A percentile compares a stretch with the other conserved stretches of the same genome.
phyloP scores from a whole-genome alignment of 2,113 vertebrate species.

The Myodes glareolus region DNA sequence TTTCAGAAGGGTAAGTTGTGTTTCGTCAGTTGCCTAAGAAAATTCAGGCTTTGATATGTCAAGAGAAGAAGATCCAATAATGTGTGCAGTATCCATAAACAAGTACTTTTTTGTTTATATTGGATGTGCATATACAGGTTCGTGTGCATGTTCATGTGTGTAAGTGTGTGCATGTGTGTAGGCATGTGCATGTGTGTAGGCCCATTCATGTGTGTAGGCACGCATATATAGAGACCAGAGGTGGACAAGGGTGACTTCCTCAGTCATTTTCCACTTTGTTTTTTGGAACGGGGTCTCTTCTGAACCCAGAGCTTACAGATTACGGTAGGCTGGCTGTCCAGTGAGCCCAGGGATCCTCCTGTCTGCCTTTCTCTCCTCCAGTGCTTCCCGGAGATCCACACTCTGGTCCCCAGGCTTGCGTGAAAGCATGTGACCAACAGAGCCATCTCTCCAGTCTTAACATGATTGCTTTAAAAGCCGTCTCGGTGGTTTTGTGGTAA shows the following conservation, averaged over 20 bases:
- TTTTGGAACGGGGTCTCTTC: background rate
- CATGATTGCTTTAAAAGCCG: constrained; percentile 19
- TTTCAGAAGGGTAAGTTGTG: background rate
- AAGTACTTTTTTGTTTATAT: background rate
- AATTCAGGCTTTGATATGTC: background rate
- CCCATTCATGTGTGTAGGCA: no score
- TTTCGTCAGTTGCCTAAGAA: constrained; percentile 23
- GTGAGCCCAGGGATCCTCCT: background rate
- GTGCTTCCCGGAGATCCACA: background rate
- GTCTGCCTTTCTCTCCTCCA: no score
- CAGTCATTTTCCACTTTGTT: background rate
- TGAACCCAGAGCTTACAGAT: background rate
- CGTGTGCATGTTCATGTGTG: no score
- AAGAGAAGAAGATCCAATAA: constrained; percentile 7
- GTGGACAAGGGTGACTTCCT: background rate
- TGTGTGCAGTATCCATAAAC: background rate
- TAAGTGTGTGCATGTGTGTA: background rate
- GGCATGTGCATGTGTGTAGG: no score
- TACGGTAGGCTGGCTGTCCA: background rate
- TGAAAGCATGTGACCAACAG: background rate
- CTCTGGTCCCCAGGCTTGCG: background rate
- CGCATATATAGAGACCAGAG: no score
- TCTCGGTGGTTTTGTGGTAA: background rate
- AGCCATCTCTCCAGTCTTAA: background rate
- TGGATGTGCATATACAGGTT: no score